Evolutionary conservation across 2,888 invertebrate species (phyloP).

Genomic region (Biston stratarius): DNA sequence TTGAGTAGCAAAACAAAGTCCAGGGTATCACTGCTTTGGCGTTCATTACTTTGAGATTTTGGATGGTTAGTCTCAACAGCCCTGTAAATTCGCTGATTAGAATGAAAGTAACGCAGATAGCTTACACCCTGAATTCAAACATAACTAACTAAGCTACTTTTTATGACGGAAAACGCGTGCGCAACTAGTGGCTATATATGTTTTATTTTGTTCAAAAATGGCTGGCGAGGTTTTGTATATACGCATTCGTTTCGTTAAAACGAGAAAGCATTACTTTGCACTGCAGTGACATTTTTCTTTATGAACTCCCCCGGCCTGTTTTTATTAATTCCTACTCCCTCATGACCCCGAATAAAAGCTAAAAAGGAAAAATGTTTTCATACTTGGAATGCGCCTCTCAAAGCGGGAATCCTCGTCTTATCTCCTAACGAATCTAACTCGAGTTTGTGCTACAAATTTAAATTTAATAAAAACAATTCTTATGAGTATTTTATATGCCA

Average conservation of each 20-base stretch:
- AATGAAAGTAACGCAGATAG: no score
- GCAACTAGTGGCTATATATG: no score
- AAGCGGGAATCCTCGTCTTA: slow-evolving; percentile 43
- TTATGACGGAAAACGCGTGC: no score
- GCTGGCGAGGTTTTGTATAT: slow-evolving; percentile 45
- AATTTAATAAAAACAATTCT: slow-evolving; percentile 8
- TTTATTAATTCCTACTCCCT: slow-evolving; percentile 74
- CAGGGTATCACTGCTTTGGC: no score
- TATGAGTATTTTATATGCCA: no score
- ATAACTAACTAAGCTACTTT: no score
- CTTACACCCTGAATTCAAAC: no score
- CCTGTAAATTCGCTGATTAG: no score
- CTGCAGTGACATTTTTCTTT: slow-evolving; percentile 81
- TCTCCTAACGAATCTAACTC: slow-evolving; percentile 38
- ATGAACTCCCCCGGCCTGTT: slow-evolving; percentile 72
- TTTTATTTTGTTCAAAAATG: slow-evolving; percentile 23
- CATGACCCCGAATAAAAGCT: slow-evolving; percentile 64
- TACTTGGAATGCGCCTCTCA: slow-evolving; percentile 46
- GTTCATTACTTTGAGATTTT: no score
- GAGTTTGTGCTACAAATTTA: slow-evolving; percentile 23
- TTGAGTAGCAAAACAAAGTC: no score
- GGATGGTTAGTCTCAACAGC: no score
- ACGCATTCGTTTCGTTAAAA: slow-evolving; percentile 52
- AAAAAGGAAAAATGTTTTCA: slow-evolving; percentile 64
- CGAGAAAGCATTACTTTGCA: slow-evolving; percentile 72